Evolutionary conservation across 2,888 invertebrate genomes (phyloP).

Genomic region (Torymus tubicola): DNA sequence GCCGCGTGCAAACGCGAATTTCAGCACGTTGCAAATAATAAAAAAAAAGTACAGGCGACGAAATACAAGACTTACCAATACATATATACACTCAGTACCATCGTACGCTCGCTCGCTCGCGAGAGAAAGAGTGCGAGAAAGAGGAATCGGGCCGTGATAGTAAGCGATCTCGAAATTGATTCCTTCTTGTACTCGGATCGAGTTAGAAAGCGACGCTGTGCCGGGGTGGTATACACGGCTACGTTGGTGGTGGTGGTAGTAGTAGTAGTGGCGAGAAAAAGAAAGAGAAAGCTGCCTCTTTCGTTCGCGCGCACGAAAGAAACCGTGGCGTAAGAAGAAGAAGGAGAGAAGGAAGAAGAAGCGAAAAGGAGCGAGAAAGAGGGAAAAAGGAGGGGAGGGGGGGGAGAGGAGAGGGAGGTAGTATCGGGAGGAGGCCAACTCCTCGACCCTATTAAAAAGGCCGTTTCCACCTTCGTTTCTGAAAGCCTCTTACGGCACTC

Average conservation of each 20-base stretch:
- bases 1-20: no score
- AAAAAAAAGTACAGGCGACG: no score
- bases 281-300: slow-evolving; percentile 3
- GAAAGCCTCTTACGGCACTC: slow-evolving; percentile 77
- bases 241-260: neutral
- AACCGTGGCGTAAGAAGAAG: slow-evolving; percentile 17
- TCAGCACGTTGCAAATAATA: no score
- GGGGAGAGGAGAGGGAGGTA: slow-evolving; percentile 17
- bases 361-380: slow-evolving; percentile 13
- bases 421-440: slow-evolving; percentile 63
- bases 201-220: slow-evolving; percentile 55
- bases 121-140: no score
- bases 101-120: no score
- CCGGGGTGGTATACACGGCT: neutral
- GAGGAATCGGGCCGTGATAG: slow-evolving; percentile 23
- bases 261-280: neutral
- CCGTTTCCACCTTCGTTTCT: slow-evolving; percentile 76
- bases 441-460: slow-evolving; percentile 76
- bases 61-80: no score
- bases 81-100: no score
- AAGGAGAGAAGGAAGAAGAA: slow-evolving; percentile 7
- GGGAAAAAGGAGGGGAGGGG: slow-evolving; percentile 14
- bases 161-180: slow-evolving; percentile 57
- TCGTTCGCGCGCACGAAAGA: slow-evolving; percentile 2
- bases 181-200: slow-evolving; percentile 54